Percentiles rank a stretch among this genome's conserved stretches.
These are phyloP conservation scores for Nysson spinosus DNA, from an alignment of 2,888 invertebrate genomes.

Conservation along the genomic window DNA sequence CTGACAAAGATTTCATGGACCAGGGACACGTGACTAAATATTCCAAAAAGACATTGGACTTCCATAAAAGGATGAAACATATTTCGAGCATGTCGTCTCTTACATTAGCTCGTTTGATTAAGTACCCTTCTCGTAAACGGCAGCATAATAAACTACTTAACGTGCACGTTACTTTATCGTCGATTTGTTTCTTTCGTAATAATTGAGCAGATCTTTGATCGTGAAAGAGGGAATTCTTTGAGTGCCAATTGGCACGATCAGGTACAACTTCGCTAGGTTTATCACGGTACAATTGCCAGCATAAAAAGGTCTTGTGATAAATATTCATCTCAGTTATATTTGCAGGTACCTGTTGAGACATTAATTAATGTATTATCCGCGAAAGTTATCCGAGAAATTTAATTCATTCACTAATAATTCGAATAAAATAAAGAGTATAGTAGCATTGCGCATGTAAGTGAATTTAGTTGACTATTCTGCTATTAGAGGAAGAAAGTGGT, in stretches of 20 bases:
- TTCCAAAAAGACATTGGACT: slow-evolving; percentile 84
- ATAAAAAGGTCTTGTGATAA: slow-evolving; percentile 81
- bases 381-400: too few relatives aligned
- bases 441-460: too few relatives aligned
- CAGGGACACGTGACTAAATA: slow-evolving; percentile 82
- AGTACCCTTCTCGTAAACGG: slow-evolving; percentile 86
- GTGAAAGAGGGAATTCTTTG: slow-evolving; percentile 79
- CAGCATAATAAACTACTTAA: slow-evolving; percentile 84
- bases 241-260: slow-evolving; percentile 65
- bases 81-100: slow-evolving; percentile 81
- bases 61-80: slow-evolving; percentile 84
- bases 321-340: slow-evolving; percentile 77
- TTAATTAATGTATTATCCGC: neutral
- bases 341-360: slow-evolving; percentile 47
- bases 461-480: too few relatives aligned
- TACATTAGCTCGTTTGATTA: slow-evolving; percentile 78
- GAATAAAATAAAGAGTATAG: too few relatives aligned
- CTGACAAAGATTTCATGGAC: slow-evolving; percentile 78
- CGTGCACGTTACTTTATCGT: slow-evolving; percentile 81
- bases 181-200: slow-evolving; percentile 82
- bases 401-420: too few relatives aligned
- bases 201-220: slow-evolving; percentile 80
- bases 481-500: too few relatives aligned
- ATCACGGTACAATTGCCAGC: slow-evolving; percentile 72
- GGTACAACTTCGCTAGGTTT: slow-evolving; percentile 46